Percentiles rank a stretch among this genome's conserved stretches.
Conservation (phyloP, 2,888 invertebrate genomes). For the Exephanes ischioxanthus region DNA sequence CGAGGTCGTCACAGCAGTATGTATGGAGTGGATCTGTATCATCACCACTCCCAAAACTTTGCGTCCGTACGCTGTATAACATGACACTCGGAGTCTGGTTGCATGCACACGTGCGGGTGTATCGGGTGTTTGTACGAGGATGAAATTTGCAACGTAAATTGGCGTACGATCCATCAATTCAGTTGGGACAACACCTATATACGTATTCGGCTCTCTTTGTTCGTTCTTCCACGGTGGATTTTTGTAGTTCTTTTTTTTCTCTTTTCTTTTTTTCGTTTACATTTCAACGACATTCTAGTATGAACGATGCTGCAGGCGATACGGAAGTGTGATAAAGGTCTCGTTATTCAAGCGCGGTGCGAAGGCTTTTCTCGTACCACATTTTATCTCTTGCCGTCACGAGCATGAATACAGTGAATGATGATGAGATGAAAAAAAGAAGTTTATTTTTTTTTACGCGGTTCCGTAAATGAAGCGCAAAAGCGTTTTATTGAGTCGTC, state of each 20-base stretch:
- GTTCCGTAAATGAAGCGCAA: background rate
- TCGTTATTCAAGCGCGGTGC: background rate
- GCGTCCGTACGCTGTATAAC: background rate
- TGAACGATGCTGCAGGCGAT: conserved; percentile 1
- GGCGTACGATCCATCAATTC: conserved; percentile 47
- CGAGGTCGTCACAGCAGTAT: conserved; percentile 12
- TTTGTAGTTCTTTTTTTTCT: conserved; percentile 29
- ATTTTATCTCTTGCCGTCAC: background rate
- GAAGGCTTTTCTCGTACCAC: conserved; percentile 16
- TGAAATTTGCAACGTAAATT: conserved; percentile 62
- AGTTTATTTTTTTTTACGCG: background rate
- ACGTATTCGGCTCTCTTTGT: conserved; percentile 8
- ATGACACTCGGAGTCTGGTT: conserved; percentile 1
- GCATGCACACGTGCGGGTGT: conserved; percentile 4
- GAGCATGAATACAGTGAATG: background rate
- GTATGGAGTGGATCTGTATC: background rate
- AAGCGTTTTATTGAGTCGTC: background rate
- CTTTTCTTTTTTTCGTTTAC: background rate
- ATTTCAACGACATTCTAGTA: background rate
- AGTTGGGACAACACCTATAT: conserved; percentile 6
- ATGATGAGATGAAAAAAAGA: background rate
- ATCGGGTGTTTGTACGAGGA: conserved; percentile 32
- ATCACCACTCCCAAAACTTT: background rate
- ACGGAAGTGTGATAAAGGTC: conserved; percentile 1
- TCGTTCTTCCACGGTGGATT: background rate